A percentile compares a stretch with the other conserved stretches of the same genome.
phyloP scores from a whole-genome alignment of 92 coral and sea anemone genomes.

The Zoanthus solanderi region DNA sequence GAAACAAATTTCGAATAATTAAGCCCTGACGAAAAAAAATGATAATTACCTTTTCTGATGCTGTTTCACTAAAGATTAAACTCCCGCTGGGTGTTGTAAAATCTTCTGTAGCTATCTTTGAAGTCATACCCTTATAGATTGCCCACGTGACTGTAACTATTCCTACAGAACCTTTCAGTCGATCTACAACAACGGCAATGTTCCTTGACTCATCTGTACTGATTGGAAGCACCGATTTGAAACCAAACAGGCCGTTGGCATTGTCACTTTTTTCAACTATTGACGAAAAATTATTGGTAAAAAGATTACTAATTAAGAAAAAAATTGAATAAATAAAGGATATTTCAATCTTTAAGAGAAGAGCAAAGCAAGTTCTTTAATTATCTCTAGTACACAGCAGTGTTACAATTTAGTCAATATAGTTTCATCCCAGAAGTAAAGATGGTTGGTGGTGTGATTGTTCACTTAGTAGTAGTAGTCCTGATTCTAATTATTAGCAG shows the following conservation, averaged over 20 bases:
- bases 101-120: slow-evolving; percentile 74
- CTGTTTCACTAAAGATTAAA: slow-evolving; percentile 69
- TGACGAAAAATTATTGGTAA: slow-evolving; percentile 1
- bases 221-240: slow-evolving; percentile 64
- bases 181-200: slow-evolving; percentile 64
- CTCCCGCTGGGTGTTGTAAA: slow-evolving; percentile 76
- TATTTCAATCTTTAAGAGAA: background rate
- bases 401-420: no score
- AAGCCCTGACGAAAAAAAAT: no score
- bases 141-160: slow-evolving; percentile 81
- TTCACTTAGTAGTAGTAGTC: no score
- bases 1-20: no score
- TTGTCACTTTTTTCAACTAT: slow-evolving; percentile 96
- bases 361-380: background rate
- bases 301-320: background rate
- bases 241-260: slow-evolving; percentile 95
- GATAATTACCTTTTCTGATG: slow-evolving; percentile 64
- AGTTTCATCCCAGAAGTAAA: no score
- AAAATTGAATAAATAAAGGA: background rate
- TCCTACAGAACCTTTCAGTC: slow-evolving; percentile 71
- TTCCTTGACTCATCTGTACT: slow-evolving; percentile 68
- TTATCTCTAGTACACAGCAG: no score
- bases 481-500: no score
- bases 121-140: slow-evolving; percentile 62
- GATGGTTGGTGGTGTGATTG: no score